Evolutionary conservation across 1,140 invertebrate genomes (phyloP).

Genomic region (Gryllus bimaculatus): DNA sequence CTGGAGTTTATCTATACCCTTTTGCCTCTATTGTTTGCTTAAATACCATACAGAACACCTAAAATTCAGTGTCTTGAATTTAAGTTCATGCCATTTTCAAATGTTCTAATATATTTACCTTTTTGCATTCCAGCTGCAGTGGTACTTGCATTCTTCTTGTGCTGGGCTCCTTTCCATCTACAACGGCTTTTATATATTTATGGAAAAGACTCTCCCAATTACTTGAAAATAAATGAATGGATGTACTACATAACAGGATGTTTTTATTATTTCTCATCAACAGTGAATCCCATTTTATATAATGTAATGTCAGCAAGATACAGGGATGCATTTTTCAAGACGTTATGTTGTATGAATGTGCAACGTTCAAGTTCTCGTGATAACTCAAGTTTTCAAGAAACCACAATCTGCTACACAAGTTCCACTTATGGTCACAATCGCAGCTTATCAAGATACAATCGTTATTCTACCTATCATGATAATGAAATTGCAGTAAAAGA

Average conservation of each 20-base stretch:
- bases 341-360: conserved; percentile 41
- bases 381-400: background rate
- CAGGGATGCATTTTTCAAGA: conserved; percentile 65
- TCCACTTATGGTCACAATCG: background rate
- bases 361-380: background rate
- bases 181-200: conserved; percentile 74
- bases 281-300: conserved; percentile 85
- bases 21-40: too few relatives aligned
- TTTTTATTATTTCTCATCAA: conserved; percentile 80
- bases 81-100: too few relatives aligned
- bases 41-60: too few relatives aligned
- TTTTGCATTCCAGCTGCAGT: conserved; percentile 68
- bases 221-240: conserved; percentile 61
- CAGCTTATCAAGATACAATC: background rate
- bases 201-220: conserved; percentile 47
- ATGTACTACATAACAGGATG: conserved; percentile 62
- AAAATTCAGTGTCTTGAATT: too few relatives aligned
- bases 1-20: too few relatives aligned
- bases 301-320: conserved; percentile 85
- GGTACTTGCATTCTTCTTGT: conserved; percentile 91
- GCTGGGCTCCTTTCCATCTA: conserved; percentile 94
- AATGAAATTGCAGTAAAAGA: background rate
- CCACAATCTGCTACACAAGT: background rate
- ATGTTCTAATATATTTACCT: background rate
- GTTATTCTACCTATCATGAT: background rate